phyloP scores from a whole-genome alignment of 2,113 vertebrate species.

The Crocuta crocuta region DNA sequence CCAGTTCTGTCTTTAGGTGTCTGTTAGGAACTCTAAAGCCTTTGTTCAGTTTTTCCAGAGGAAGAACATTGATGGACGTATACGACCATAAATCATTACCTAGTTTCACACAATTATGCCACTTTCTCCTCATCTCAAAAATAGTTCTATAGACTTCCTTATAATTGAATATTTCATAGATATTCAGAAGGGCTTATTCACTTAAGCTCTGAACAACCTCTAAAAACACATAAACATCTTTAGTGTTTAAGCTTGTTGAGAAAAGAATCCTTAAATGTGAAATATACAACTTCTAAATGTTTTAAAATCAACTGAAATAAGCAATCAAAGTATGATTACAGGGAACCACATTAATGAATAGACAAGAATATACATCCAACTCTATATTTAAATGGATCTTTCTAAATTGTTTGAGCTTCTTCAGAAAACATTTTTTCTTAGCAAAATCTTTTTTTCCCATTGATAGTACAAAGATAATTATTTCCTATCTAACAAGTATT shows the following conservation, averaged over 20 bases:
- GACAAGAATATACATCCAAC: neutral
- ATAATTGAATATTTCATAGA: neutral
- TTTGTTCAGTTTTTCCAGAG: neutral
- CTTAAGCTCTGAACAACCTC: neutral
- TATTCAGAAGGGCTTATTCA: conserved; percentile 38
- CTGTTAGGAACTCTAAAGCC: neutral
- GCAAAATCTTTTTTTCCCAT: neutral
- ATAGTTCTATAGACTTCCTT: neutral
- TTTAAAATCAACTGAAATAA: conserved; percentile 63
- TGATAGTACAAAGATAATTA: neutral
- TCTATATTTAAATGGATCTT: neutral
- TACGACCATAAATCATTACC: neutral
- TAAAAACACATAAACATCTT: neutral
- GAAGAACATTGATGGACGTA: neutral
- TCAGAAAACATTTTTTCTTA: conserved; percentile 7
- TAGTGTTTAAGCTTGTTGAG: neutral
- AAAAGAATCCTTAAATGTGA: conserved; percentile 43
- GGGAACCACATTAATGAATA: neutral
- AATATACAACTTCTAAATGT: neutral
- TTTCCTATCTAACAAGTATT: neutral
- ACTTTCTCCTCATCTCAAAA: neutral
- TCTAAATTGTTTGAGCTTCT: neutral
- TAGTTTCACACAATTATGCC: neutral
- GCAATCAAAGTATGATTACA: neutral
- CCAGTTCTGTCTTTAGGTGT: neutral